Base-by-base conservation (phyloP, 2,888 invertebrate species). In the Acanthosepion lycidas region DNA sequence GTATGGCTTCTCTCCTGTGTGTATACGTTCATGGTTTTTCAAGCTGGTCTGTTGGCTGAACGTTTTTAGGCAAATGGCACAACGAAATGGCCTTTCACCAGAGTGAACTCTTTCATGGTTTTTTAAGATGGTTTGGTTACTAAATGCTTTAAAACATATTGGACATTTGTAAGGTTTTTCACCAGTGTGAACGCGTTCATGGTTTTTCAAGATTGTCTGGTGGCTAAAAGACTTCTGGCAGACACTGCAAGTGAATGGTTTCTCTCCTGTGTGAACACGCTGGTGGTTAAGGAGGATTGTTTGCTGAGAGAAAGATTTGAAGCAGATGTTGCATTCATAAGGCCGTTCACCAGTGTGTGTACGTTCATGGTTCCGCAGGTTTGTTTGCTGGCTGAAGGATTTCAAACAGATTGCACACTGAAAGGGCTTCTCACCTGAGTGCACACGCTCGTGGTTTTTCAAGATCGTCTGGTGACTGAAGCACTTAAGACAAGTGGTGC, bases 161-260 rank as follows among this genome's bases (percentile, higher is more conserved):
- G 26, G n/a, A 28, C 93, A 93, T 49, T 93, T 93, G n/a, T 53
- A 93, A 6, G 93, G 93, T 26, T n/a, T 49, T n/a, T 93, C 93
- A 28, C 93, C 93, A 51, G 93, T 93, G 53, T 93, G 93, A 26
- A 93, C 93, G 9, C 93, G 93, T 93, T 93, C 93, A 53, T 93
- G 93, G 53, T 93, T 93, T 33, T 93, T 93, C 53, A 93, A n/a
- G 53, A 93, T 93, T 5, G 93, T 93, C 33, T 93, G 93, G 28
- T 93, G 49, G 33, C 93, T 93, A 28, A 93, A 93, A n/a, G 93
- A 51, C 33, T 51, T 93, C 20, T 93, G 26, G n/a, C 93, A 93
- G 93, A 93, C 53, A 9, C 15, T 8, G 18, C 93, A 93, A 0
- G n/a, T 93, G 49, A 93, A 93, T 28, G 93, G 93, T n/a, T 93